Conservation (phyloP, 2,113 vertebrate genomes). For the Mixornis gularis region DNA sequence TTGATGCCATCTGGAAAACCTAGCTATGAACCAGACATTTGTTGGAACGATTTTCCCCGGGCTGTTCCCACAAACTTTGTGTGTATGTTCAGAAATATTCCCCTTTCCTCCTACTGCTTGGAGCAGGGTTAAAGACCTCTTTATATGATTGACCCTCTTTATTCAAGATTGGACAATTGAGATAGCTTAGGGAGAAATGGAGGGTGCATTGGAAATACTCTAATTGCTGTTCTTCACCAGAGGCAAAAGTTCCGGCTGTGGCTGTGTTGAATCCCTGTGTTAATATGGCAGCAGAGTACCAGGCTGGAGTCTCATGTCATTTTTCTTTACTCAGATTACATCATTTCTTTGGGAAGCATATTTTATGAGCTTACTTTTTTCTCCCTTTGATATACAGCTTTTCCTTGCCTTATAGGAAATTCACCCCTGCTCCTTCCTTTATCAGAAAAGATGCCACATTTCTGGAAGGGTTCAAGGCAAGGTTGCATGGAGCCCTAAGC, state of each 20-base stretch:
- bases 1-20: constrained; percentile 47
- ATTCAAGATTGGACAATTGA: neutral
- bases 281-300: neutral
- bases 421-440: neutral
- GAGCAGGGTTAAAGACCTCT: neutral
- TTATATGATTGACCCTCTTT: neutral
- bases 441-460: neutral
- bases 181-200: neutral
- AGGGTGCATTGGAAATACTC: neutral
- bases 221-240: neutral
- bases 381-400: neutral
- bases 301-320: neutral
- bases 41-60: neutral
- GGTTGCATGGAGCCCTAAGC: neutral
- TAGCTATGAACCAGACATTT: constrained; percentile 1
- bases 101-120: neutral
- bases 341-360: neutral
- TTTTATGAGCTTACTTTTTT: neutral
- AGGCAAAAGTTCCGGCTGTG: neutral
- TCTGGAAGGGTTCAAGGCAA: neutral
- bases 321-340: neutral
- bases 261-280: neutral
- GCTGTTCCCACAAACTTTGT: neutral
- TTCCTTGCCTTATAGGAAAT: neutral
- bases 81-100: neutral